phyloP scores from a whole-genome alignment of 53 echinoderm and acorn worm species.

The Mesocentrotus franciscanus region DNA sequence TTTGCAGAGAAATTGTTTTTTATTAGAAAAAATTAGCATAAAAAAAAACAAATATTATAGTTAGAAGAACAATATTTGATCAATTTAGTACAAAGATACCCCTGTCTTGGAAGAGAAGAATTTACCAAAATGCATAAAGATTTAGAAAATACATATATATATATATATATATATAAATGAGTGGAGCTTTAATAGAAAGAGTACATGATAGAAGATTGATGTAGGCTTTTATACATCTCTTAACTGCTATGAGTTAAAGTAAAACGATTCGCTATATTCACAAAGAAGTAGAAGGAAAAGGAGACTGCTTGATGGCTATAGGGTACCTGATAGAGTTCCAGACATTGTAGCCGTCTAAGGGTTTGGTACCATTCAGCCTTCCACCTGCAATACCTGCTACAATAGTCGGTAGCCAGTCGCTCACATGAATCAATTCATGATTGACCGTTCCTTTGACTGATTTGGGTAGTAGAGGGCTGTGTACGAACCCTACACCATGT shows the following conservation, averaged over 20 bases:
- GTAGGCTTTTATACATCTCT: neutral
- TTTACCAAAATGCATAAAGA: too few relatives aligned
- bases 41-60: too few relatives aligned
- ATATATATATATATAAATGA: too few relatives aligned
- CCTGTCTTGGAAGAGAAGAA: too few relatives aligned
- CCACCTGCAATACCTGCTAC: conserved; percentile 81
- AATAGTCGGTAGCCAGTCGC: conserved; percentile 89
- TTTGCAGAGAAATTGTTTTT: too few relatives aligned
- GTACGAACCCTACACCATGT: conserved; percentile 84
- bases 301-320: neutral
- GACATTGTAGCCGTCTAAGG: conserved; percentile 81
- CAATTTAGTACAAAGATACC: too few relatives aligned
- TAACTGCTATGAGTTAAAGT: neutral
- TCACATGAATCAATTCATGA: conserved; percentile 79
- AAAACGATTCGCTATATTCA: neutral
- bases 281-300: neutral
- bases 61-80: too few relatives aligned
- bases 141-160: too few relatives aligned
- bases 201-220: neutral
- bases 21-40: too few relatives aligned
- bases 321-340: conserved; percentile 79
- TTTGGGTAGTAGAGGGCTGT: conserved; percentile 74
- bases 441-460: conserved; percentile 72
- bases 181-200: too few relatives aligned
- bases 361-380: conserved; percentile 67